Conservation (phyloP, 2,888 invertebrate genomes). For the Drosophila anomelani region DNA sequence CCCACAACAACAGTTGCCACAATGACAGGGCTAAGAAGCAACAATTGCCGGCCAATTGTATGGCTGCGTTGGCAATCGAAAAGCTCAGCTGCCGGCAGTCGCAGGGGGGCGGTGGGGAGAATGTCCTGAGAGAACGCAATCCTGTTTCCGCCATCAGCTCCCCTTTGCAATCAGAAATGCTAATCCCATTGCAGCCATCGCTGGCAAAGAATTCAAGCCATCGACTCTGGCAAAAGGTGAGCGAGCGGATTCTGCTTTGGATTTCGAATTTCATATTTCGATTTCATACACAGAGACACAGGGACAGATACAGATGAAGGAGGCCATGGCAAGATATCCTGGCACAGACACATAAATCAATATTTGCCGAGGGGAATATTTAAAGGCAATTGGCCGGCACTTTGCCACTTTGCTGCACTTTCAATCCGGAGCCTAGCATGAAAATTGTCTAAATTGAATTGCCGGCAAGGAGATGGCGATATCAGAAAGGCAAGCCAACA, state of each 20-base stretch:
- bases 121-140: slow-evolving; percentile 44
- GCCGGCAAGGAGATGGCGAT: slow-evolving; percentile 27
- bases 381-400: slow-evolving; percentile 48
- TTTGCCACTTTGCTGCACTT: slow-evolving; percentile 44
- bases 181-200: slow-evolving; percentile 54
- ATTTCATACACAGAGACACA: slow-evolving; percentile 18
- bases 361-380: slow-evolving; percentile 62
- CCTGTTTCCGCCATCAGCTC: slow-evolving; percentile 38
- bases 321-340: slow-evolving; percentile 4
- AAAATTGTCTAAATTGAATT: slow-evolving; percentile 53
- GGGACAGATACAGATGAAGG: neutral
- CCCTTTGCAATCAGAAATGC: slow-evolving; percentile 63
- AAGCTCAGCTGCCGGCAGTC: slow-evolving; percentile 3
- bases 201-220: slow-evolving; percentile 50
- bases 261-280: slow-evolving; percentile 46
- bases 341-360: slow-evolving; percentile 61
- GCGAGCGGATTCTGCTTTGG: slow-evolving; percentile 54
- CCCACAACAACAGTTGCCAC: slow-evolving; percentile 25
- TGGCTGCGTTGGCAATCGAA: slow-evolving; percentile 29
- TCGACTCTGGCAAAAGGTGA: slow-evolving; percentile 58
- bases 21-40: slow-evolving; percentile 38
- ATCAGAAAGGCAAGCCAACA: slow-evolving; percentile 8
- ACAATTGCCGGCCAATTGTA: slow-evolving; percentile 68
- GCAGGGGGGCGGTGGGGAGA: neutral
- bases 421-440: slow-evolving; percentile 25